Evolutionary conservation across 1,140 invertebrate genomes (phyloP), one percentile per base, ranked within the genome.

Genomic region (Chrysomallon squamiferum): DNA sequence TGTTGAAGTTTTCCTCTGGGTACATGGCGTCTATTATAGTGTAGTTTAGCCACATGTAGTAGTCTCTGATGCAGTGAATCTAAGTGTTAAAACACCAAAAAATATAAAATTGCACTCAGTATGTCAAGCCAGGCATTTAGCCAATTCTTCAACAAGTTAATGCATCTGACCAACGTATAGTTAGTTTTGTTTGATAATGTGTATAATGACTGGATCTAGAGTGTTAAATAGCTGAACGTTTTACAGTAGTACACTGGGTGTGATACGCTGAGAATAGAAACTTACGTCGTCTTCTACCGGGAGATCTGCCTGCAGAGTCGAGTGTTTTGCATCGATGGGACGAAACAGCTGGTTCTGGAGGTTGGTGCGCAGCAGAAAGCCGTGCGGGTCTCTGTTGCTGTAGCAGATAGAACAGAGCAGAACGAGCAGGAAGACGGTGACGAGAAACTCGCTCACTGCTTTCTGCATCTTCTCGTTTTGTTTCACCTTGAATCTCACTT

Each of bases 351-450:
- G 47, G 25, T 80, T 80, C 63, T 76, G 61, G 54, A 87, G 27
- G 58, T 84, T 79, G 29, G 77, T 70, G 60, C 84, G 72, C 50
- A 85, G 67, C 1, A 76, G 58, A 65, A 76, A 79, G 32, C 79
- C 71, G 50, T 79, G 74, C 2, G 79, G 79, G 65, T 86, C 85
- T 57, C 80, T 62, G 60, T 77, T 73, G 9, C 80, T 81, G 63
- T 84, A 85, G 52, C 80, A 77, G 41, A 87, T 68, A 1, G 79
- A 68, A 11, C 82, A 66, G 11, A 87, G 68, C 13, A 87, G 59
- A 56, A 72, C 82, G 20, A 87, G 59, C 68, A 85, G 87, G 38
- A 86, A 58, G 11, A 71, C 38, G 63, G 86, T 87, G 7, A 76
- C 69, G 2, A 76, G 22, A 3, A 86, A 77, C 62, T 87, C 86